phyloP scores from a whole-genome alignment of 2,888 invertebrate species.

The Tipula unca region DNA sequence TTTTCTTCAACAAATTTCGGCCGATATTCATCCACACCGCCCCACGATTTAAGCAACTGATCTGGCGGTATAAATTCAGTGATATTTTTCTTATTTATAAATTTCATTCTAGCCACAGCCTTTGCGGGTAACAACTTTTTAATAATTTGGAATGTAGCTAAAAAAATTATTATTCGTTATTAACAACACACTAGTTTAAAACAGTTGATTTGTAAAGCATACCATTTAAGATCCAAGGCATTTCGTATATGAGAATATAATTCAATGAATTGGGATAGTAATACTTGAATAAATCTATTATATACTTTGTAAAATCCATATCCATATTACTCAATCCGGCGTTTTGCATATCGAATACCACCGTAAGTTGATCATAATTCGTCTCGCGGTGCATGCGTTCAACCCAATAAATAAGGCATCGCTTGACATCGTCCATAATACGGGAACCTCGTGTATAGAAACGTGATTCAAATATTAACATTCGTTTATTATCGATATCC shows the following conservation, averaged over 20 bases:
- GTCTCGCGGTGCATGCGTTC: slow-evolving; percentile 49
- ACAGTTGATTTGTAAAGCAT: slow-evolving; percentile 32
- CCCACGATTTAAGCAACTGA: slow-evolving; percentile 71
- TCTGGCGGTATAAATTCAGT: slow-evolving; percentile 65
- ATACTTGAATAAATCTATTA: slow-evolving; percentile 76
- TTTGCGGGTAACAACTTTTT: slow-evolving; percentile 80
- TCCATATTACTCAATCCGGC: slow-evolving; percentile 83
- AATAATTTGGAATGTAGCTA: slow-evolving; percentile 85
- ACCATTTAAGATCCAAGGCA: slow-evolving; percentile 90
- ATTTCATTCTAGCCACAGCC: slow-evolving; percentile 81
- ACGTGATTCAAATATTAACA: slow-evolving; percentile 74
- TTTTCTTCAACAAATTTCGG: slow-evolving; percentile 62
- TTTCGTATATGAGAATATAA: slow-evolving; percentile 83
- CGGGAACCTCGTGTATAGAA: slow-evolving; percentile 69
- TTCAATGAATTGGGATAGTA: slow-evolving; percentile 85
- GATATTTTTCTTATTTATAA: slow-evolving; percentile 65
- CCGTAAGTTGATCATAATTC: slow-evolving; percentile 65
- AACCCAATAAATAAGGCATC: slow-evolving; percentile 73
- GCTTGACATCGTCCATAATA: slow-evolving; percentile 66
- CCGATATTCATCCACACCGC: slow-evolving; percentile 64
- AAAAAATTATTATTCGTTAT: slow-evolving; percentile 28
- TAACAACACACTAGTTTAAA: not conserved
- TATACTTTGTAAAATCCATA: slow-evolving; percentile 81
- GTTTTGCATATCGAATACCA: slow-evolving; percentile 87
- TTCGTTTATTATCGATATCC: slow-evolving; percentile 69